Evolutionary conservation across 2,888 invertebrate species (phyloP), one percentile per base, ranked within the genome.

Genomic region (Seladonia tumulorum): DNA sequence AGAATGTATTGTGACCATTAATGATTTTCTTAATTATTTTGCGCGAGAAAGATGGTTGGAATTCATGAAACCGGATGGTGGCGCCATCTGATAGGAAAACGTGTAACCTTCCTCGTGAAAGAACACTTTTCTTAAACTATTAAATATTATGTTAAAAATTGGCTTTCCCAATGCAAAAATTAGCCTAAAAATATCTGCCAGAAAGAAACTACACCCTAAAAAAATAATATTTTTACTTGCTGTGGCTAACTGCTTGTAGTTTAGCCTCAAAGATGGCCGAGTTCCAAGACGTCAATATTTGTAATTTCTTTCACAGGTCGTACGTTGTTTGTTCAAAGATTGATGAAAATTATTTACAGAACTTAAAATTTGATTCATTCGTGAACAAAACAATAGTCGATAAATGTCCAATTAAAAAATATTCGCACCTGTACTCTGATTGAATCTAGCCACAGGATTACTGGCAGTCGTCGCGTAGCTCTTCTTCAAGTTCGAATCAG

Each of bases 401-500:
- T n/a, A n/a, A n/a, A n/a, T n/a, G n/a, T n/a, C n/a, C n/a, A 42
- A 49, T 49, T 25, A 60, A 60, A 60, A 35, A 22, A 35, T 18
- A 66, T 18, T 29, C 66, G 35, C 66, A 66, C 66, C 66, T 66
- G 66, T 66, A 29, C 66, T 35, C 35, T 35, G 29, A 29, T 29
- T 66, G 35, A 10, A 18, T 18, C 29, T 66, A 18, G 35, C 7
- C 29, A 12, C 25, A 53, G 22, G 22, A 10, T 53, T 53, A n/a
- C 53, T 53, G 12, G 25, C 60, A 16, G 35, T 35, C 66, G 1
- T 18, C 66, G 18, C 66, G 81, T 89, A 89, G 49, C 81, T 76
- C 74, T 85, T 92, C 57, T 86, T 91, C 10, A 2, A 42, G 76
- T 79, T 57, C 60, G 82, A 76, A 7, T 83, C 88, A 42, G 72